A percentile compares a stretch with the other conserved stretches of the same genome.
phyloP scores from a whole-genome alignment of 2,113 vertebrate species.

The Cavia porcellus region DNA sequence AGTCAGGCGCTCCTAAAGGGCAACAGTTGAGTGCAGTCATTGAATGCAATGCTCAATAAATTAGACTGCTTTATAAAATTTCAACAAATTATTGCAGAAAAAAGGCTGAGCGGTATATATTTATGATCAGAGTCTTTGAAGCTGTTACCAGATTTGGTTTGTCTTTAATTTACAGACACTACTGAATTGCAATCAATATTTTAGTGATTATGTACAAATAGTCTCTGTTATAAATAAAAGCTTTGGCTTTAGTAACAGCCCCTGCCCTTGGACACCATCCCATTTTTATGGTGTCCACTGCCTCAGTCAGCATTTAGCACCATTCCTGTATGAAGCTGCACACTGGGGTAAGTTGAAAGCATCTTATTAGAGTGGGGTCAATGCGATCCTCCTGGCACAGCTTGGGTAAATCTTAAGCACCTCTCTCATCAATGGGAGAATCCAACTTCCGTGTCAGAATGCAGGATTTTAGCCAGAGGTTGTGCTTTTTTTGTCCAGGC shows the following conservation, averaged over 20 bases:
- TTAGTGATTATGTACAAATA: conserved; percentile 59
- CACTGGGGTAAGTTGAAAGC: rapidly evolving
- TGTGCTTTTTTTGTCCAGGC: neutral
- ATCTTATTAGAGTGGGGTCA: neutral
- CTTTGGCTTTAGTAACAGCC: conserved; percentile 16
- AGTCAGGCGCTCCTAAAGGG: neutral
- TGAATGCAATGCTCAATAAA: neutral
- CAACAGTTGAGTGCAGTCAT: rapidly evolving
- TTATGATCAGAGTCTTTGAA: neutral
- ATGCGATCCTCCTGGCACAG: rapidly evolving
- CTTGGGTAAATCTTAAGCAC: neutral
- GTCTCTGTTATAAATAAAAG: conserved; percentile 41
- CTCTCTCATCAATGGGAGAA: neutral
- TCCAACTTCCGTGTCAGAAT: neutral
- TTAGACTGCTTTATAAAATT: neutral
- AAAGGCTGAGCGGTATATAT: neutral
- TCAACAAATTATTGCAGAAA: neutral
- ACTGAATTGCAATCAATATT: conserved; percentile 58
- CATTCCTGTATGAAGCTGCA: neutral
- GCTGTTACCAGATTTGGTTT: neutral
- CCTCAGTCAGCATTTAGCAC: neutral
- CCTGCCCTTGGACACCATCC: neutral
- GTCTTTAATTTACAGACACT: conserved; percentile 36
- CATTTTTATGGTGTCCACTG: neutral
- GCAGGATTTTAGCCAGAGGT: neutral